These are phyloP conservation scores for Pleuronectes platessa DNA, from an alignment of 2,113 vertebrate species.

Conservation along the genomic window DNA sequence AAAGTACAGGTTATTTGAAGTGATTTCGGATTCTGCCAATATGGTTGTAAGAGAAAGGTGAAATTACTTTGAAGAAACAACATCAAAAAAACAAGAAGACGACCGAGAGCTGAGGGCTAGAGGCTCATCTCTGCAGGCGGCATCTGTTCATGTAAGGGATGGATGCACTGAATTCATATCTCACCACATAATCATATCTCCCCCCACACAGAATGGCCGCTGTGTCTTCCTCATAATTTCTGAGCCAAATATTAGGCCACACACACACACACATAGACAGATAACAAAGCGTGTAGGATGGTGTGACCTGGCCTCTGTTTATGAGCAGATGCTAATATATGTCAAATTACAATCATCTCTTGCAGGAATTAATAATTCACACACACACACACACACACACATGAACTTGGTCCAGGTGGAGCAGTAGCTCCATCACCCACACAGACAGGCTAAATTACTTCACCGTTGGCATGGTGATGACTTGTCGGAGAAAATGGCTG, in stretches of 20 bases:
- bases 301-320: slow-evolving; percentile 64
- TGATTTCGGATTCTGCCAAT: slow-evolving; percentile 10
- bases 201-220: slow-evolving; percentile 39
- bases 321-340: slow-evolving; percentile 75
- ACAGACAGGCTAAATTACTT: slow-evolving; percentile 49
- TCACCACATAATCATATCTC: slow-evolving; percentile 56
- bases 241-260: slow-evolving; percentile 59
- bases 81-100: neutral
- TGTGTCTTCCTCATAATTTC: slow-evolving; percentile 52
- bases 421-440: slow-evolving; percentile 21
- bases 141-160: slow-evolving; percentile 44
- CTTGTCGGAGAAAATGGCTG: slow-evolving; percentile 65
- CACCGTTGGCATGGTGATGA: slow-evolving; percentile 66
- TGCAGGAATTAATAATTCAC: slow-evolving; percentile 51
- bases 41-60: neutral
- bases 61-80: slow-evolving; percentile 3
- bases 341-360: slow-evolving; percentile 65
- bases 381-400: slow-evolving; percentile 22
- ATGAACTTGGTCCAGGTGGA: slow-evolving; percentile 47
- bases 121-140: slow-evolving; percentile 4
- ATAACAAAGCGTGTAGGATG: slow-evolving; percentile 28
- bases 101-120: slow-evolving; percentile 15
- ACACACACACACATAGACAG: slow-evolving; percentile 21
- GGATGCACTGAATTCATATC: slow-evolving; percentile 59
- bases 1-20: neutral